phyloP scores from a whole-genome alignment of 2,888 invertebrate species.

The Brenthis hecate region DNA sequence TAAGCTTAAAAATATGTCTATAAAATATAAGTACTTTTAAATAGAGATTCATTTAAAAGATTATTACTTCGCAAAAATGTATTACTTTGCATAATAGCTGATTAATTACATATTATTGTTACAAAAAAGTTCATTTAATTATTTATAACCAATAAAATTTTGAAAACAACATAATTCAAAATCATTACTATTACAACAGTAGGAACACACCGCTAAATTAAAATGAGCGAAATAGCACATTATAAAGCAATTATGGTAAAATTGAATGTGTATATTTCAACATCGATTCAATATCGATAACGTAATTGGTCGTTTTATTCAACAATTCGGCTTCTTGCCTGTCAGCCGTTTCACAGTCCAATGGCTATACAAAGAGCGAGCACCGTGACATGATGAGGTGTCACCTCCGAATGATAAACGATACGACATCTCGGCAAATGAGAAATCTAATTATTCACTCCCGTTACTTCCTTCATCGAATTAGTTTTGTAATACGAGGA shows the following conservation, averaged over 20 bases:
- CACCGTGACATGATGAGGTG: constrained; percentile 74
- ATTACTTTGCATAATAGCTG: no score
- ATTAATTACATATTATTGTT: no score
- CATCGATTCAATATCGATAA: constrained; percentile 14
- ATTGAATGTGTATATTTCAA: constrained; percentile 4
- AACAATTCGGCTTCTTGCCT: constrained; percentile 46
- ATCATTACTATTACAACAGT: not conserved
- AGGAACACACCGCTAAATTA: not conserved
- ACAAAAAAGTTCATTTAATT: no score
- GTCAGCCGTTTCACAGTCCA: constrained; percentile 67
- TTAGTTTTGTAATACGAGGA: constrained; percentile 40
- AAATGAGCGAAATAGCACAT: constrained; percentile 2
- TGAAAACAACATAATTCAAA: not conserved
- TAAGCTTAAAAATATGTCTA: no score
- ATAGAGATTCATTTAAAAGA: no score
- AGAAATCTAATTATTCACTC: constrained; percentile 77
- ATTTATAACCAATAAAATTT: not conserved
- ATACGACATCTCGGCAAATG: constrained; percentile 67
- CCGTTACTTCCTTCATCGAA: constrained; percentile 56
- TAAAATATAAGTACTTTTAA: no score
- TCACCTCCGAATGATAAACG: constrained; percentile 74
- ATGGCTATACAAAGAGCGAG: constrained; percentile 63
- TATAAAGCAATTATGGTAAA: constrained; percentile 7
- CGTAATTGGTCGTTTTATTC: constrained; percentile 44
- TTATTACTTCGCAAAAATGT: no score